A percentile compares a stretch with the other conserved stretches of the same genome.
Conservation (phyloP, 2,113 vertebrate genomes). For the Telmatochromis sp. region DNA sequence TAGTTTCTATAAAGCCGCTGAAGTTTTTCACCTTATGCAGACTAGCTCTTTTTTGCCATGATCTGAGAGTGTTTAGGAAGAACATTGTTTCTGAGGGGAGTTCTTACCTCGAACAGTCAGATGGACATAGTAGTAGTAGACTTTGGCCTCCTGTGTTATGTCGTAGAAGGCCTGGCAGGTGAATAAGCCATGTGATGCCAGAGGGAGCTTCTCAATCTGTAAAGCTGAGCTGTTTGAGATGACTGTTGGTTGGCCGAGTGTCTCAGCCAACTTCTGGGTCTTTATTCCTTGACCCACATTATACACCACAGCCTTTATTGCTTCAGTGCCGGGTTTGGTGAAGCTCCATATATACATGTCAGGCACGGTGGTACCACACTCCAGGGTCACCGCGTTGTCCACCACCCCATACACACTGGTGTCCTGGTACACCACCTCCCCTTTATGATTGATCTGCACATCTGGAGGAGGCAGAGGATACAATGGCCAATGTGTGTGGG, state of each 20-base stretch:
- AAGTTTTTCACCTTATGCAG: neutral
- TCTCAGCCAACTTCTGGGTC: constrained; percentile 57
- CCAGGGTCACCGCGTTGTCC: constrained; percentile 71
- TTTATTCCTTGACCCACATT: constrained; percentile 68
- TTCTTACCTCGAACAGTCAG: constrained; percentile 78
- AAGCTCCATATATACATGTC: constrained; percentile 86
- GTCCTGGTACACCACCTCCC: constrained; percentile 64
- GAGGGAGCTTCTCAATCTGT: constrained; percentile 70
- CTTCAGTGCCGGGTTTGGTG: constrained; percentile 64
- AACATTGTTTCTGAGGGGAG: neutral
- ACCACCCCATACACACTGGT: constrained; percentile 71
- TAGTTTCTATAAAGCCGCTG: neutral
- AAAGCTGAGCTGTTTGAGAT: constrained; percentile 76
- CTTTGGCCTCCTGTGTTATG: constrained; percentile 40
- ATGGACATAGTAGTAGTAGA: constrained; percentile 71
- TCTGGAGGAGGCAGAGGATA: constrained; percentile 43
- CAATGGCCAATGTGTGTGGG: neutral
- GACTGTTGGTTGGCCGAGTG: constrained; percentile 69
- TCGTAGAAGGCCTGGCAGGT: constrained; percentile 84
- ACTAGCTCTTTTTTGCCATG: neutral
- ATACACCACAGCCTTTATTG: constrained; percentile 66
- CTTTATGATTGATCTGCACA: constrained; percentile 47
- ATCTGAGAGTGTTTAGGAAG: neutral
- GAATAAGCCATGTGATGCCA: constrained; percentile 77
- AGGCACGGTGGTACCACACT: constrained; percentile 58